Evolutionary conservation across 2,113 vertebrate genomes (phyloP), one percentile per base, ranked within the genome.

Genomic region (Phoenicopterus ruber): DNA sequence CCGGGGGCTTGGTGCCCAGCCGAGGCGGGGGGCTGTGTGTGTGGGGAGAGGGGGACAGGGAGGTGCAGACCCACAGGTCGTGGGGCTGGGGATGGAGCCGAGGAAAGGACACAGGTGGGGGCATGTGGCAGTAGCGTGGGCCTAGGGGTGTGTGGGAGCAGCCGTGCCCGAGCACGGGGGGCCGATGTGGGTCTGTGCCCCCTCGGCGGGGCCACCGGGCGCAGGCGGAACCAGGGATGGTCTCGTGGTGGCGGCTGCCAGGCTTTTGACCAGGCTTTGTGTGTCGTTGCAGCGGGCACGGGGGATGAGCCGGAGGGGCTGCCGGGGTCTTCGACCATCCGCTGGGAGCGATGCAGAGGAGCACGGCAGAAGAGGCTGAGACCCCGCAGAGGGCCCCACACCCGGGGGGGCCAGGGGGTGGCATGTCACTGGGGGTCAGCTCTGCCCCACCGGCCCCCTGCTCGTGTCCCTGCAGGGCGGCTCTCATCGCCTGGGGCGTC

Each of bases 401-500:
- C 13, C 10, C 14, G 2, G 26, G 34, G 57, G 40, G 32, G 14
- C 20, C 3, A 16, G 28, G 7, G 26, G 38, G 3, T 70, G 55
- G 25, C 24, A 15, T 2, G 2, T 38, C 22, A 3, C 26, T 9
- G 59, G 21, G 54, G 46, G 34, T 17, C 21, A 32, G 65, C 70
- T 74, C 22, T 72, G 47, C 52, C 71, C 72, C 59, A 67, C 54
- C 6, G 3, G 11, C 42, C 32, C 38, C 54, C 38, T 52, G 61
- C 76, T 76, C 2, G 0, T 96, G 81, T 70, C 70, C 16, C 76
- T 3, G 0, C 72, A 99, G 99, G 97, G 98, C 98, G 29, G 87
- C 96, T 72, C 93, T 99, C 96, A 97, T 98, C 5, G 28, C 78
- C 34, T 99, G 99, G 99, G 99, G 99, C 0, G 96, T 97, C 17